Evolutionary conservation across 2,888 invertebrate genomes (phyloP), one percentile per base, ranked within the genome.

Genomic region (Noctua comes): DNA sequence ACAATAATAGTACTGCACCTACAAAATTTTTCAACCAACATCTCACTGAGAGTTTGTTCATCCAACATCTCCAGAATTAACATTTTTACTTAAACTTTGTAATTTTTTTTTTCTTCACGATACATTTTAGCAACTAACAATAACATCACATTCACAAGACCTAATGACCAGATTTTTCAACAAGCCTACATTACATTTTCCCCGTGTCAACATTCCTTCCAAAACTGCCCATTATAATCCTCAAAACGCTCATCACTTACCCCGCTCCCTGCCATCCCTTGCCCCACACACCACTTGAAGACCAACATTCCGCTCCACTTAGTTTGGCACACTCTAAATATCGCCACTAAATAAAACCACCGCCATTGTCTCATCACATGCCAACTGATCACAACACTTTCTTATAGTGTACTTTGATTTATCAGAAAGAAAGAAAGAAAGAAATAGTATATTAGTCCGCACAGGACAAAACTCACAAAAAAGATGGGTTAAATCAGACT

Each of bases 251-350:
- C 31, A 0, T 4, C 7, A 7, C 64, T 66, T 40, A 40, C 40
- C 36, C 69, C 82, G 81, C 83, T 70, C 3, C n/a, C 80, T 68
- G 85, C 66, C 7, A 54, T 65, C 1, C 1, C 77, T 66, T 8
- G 1, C 1, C 4, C 77, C 84, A 18, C 68, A 51, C 73, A 31
- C 77, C 65, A 73, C 75, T 81, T 75, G 83, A 80, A 83, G 86
- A 85, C 73, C 27, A 84, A 83, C 88, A 90, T 89, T 89, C 89
- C 82, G 90, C 73, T 83, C 88, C 82, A 90, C 80, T 90, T 83
- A 83, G 76, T 77, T 91, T 91, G 91, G 91, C 91, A 91, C 75
- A 82, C 80, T 74, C 79, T 82, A 90, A 91, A 91, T 91, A 91
- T 88, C 90, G 87, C 65, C 74, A 85, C 88, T 90, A 90, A 89